Evolutionary conservation across 2,888 invertebrate species (phyloP).

Genomic region (Endotricha flammealis): DNA sequence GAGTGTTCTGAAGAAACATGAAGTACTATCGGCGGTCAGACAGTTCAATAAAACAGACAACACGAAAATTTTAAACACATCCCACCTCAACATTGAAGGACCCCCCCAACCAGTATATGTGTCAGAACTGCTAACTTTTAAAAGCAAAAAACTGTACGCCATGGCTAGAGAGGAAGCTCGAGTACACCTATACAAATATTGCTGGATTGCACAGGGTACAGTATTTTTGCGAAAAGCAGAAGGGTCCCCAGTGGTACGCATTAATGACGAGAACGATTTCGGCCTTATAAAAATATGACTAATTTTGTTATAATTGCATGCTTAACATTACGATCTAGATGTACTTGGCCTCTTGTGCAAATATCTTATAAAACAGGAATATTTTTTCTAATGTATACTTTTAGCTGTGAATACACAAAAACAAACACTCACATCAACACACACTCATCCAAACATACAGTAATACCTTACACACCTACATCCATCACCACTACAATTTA

Average conservation of each 20-base stretch:
- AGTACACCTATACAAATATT: not conserved
- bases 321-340: no score
- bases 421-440: no score
- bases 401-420: not conserved
- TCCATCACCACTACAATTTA: no score
- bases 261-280: not conserved
- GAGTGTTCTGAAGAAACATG: not conserved
- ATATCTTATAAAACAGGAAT: no score
- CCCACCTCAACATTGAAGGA: not conserved
- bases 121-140: not conserved
- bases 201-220: constrained; percentile 1
- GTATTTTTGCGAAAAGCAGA: constrained; percentile 2
- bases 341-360: no score
- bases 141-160: not conserved
- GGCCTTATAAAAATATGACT: not conserved
- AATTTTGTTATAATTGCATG: not conserved
- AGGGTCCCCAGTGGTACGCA: not conserved
- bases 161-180: not conserved
- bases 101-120: not conserved
- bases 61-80: not conserved
- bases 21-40: not conserved
- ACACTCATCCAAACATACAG: no score
- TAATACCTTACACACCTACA: no score
- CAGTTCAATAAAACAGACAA: not conserved
- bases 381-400: not conserved